Base-by-base conservation (phyloP, 2,113 vertebrate genomes). In the Atrichornis clamosus region DNA sequence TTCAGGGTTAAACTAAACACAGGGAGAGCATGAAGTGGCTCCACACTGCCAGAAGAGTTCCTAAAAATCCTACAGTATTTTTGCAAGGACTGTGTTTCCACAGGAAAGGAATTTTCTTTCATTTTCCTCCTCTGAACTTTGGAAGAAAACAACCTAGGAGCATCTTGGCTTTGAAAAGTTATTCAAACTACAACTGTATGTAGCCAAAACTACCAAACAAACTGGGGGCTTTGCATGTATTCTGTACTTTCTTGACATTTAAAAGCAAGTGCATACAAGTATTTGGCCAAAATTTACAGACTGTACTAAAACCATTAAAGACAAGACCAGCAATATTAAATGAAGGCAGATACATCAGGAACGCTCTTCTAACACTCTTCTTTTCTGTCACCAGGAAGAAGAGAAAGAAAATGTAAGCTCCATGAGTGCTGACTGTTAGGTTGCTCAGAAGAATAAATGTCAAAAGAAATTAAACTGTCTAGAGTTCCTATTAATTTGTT, bases 391-490 rank as follows among this genome's bases (percentile, higher is more conserved):
- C 13, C 23, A 65, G 33, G 44, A 65, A 74, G 14, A 80, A 8
- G 23, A 53, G 5, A 6, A 70, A 41, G 26, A 77, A 89, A 77
- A 73, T 7, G 17, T 9, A 32, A 91, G 32, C 21, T 87, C 58
- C 77, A n/a, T 28, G 49, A 81, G 62, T 68, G 39, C n/a, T 64
- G 47, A 60, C 72, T 84, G 39, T 63, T 73, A 92, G 42, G 42
- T 93, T 87, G 23, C 35, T 90, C 24, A 76, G 30, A 87, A 94
- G 59, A 78, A 26, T 12, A 52, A 90, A 93, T 85, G 62, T 62
- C 60, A 84, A 95, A 95, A 91, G 75, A 75, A 78, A 92, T 64
- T 79, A 92, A 95, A 52, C 82, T 58, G 7, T 72, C 85, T 83
- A 11, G 15, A 80, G 37, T 50, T 59, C 13, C 37, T 86, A 62